Evolutionary conservation across 92 coral and sea anemone genomes (phyloP), one percentile per base, ranked within the genome.

Genomic region (Porites lobata): DNA sequence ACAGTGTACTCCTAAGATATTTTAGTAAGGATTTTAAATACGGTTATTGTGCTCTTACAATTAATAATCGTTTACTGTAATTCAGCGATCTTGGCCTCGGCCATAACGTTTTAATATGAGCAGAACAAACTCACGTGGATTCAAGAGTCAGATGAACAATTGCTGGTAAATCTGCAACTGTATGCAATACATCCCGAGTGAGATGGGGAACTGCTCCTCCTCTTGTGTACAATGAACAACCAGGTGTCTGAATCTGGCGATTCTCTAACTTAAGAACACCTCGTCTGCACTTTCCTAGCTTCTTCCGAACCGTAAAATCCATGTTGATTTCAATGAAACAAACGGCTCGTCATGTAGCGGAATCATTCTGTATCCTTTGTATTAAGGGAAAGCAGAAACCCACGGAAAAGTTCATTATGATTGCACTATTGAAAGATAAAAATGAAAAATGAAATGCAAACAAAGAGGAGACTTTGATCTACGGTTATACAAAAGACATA

Each of bases 161-260:
- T 1, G 86, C n/a, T 6, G 94, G 85, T 43, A 85, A 65, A 79
- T 92, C 58, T 4, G 69, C 89, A 56, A 91, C 83, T 61, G 92
- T 70, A 32, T 72, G 83, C 20, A 92, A 88, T 62, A 95, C 64
- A 61, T 96, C 96, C 47, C 84, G 50, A 1, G 91, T 82, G 12
- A 98, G 87, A 72, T 98, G 98, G 14, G 99, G 99, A 4, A 96
- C 90, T 15, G 95, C 87, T 4, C 99, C 99, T 6, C 94, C 93
- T 18, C 98, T 94, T 8, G 95, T 92, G 80, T 98, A 98, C 81
- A 95, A 76, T 59, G 92, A 86, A 78, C 98, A 98, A 53, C 90
- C 86, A 6, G 99, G 99, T 17, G 98, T 98, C 70, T 92, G 87
- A 2, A 98, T 29, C 6, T 66, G 59, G 14, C 75, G 76, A 65